Evolutionary conservation across 2,113 vertebrate genomes (phyloP).

Genomic region (Cromileptes altivelis): DNA sequence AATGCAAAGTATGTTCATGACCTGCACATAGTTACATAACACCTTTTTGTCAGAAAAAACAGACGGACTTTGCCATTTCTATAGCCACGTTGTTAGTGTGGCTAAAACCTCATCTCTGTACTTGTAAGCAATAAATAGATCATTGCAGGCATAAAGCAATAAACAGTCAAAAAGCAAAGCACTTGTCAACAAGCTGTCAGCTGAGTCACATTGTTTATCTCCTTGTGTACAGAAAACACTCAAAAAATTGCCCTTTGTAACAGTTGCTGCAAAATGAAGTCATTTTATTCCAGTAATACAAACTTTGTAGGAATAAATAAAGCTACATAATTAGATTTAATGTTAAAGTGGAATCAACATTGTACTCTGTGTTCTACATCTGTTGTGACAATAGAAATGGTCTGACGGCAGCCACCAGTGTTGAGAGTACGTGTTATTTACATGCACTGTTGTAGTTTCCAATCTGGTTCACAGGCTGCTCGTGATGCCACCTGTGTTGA

Average conservation of each 20-base stretch:
- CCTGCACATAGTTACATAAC: neutral
- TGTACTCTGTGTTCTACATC: neutral
- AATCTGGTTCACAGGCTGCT: slow-evolving; percentile 33
- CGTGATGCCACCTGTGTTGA: slow-evolving; percentile 18
- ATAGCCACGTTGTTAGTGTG: neutral
- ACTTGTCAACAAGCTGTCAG: neutral
- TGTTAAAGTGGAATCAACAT: neutral
- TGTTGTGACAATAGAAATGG: neutral
- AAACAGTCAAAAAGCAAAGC: slow-evolving; percentile 1
- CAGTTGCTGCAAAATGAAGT: neutral
- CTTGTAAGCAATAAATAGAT: neutral
- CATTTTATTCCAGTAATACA: neutral
- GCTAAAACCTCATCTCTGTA: neutral
- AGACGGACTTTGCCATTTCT: neutral
- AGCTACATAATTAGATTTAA: neutral
- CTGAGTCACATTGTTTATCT: slow-evolving; percentile 18
- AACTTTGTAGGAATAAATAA: neutral
- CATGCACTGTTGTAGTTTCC: neutral
- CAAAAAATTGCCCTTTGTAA: neutral
- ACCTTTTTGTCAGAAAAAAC: neutral
- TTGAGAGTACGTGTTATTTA: neutral
- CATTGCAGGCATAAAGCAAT: slow-evolving; percentile 5
- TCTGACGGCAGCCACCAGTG: neutral
- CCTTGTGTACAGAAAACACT: neutral
- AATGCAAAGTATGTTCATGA: neutral